These are phyloP conservation scores for Bagarius yarrelli DNA, from an alignment of 2,113 vertebrate genomes.

Conservation along the genomic window DNA sequence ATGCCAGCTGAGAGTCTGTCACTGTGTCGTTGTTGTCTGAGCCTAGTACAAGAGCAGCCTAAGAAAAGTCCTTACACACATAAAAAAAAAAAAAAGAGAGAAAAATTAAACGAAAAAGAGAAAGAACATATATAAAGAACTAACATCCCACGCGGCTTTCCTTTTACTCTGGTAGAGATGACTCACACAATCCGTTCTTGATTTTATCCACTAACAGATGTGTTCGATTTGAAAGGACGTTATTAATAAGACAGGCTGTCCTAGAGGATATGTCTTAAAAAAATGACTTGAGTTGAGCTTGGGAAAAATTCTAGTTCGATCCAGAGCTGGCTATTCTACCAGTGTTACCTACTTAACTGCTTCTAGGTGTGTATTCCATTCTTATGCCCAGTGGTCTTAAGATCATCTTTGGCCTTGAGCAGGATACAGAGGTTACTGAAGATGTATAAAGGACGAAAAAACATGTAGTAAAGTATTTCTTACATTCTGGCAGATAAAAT, in stretches of 20 bases:
- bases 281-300: not conserved
- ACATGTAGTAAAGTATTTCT: not conserved
- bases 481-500: not conserved
- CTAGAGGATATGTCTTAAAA: not conserved
- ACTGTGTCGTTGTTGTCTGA: slow-evolving; percentile 17
- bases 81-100: not conserved
- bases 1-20: slow-evolving; percentile 20
- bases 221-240: slow-evolving; percentile 22
- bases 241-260: slow-evolving; percentile 23
- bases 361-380: not conserved
- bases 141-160: slow-evolving; percentile 5
- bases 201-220: slow-evolving; percentile 32
- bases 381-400: not conserved
- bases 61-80: not conserved
- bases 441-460: not conserved
- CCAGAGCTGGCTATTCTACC: not conserved
- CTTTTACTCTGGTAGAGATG: slow-evolving; percentile 32
- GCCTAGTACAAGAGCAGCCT: not conserved
- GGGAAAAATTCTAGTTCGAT: not conserved
- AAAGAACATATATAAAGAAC: not conserved
- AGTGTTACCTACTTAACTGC: not conserved
- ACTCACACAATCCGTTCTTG: not conserved
- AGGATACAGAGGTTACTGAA: not conserved
- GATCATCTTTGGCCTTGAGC: not conserved
- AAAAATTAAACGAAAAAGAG: not conserved